These are phyloP conservation scores for Osmoderma eremita DNA, from an alignment of 2,888 invertebrate species.

Conservation along the genomic window DNA sequence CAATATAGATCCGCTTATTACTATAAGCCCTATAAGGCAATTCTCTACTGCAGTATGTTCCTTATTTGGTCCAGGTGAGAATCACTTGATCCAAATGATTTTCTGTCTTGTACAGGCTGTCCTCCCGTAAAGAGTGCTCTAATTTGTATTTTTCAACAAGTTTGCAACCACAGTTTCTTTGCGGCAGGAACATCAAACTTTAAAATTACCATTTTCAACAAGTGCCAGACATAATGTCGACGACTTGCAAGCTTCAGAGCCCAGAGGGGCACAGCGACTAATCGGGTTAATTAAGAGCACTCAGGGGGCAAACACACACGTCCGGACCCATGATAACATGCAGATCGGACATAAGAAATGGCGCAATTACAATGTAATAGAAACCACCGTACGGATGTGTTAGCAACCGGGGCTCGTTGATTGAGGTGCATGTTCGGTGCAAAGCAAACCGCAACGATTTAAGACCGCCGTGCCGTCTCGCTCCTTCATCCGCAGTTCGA, in stretches of 20 bases:
- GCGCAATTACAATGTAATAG: conserved; percentile 47
- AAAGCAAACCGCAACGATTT: conserved; percentile 52
- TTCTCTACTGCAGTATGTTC: too few species aligned
- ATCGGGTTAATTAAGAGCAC: conserved; percentile 35
- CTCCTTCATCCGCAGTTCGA: conserved; percentile 9
- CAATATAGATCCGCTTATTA: too few species aligned
- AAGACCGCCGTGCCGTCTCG: conserved; percentile 40
- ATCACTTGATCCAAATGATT: too few species aligned
- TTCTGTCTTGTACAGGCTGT: too few species aligned
- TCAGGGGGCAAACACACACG: conserved; percentile 39
- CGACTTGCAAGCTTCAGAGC: conserved; percentile 6
- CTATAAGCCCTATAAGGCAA: too few species aligned
- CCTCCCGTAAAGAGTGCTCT: too few species aligned
- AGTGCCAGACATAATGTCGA: conserved; percentile 14
- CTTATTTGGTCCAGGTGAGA: too few species aligned
- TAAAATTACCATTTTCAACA: conserved; percentile 8
- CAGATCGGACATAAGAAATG: conserved; percentile 45
- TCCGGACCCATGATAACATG: conserved; percentile 43
- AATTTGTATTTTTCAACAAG: too few species aligned
- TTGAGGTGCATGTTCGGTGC: conserved; percentile 51
- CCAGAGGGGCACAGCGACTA: conserved; percentile 28
- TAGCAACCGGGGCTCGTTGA: conserved; percentile 42
- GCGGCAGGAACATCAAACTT: neutral
- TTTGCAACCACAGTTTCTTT: too few species aligned
- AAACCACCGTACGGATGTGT: conserved; percentile 40